Conservation (phyloP, 37 sponge, comb jelly and placozoan species). For the Oopsacas minuta region DNA sequence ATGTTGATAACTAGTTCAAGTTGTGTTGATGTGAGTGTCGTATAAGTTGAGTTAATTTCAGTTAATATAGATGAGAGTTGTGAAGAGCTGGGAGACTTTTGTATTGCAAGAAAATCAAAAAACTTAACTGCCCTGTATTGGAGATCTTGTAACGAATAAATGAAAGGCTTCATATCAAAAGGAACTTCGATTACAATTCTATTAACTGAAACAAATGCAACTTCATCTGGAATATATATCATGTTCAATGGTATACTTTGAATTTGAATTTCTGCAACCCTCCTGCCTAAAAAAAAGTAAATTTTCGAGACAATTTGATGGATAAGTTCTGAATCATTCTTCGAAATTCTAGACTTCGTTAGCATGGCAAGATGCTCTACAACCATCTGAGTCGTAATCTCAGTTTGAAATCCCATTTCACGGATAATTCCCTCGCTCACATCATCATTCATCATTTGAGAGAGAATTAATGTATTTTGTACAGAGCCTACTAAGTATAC, state of each 20-base stretch:
- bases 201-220: not conserved
- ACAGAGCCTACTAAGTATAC: not conserved
- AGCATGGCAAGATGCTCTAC: not conserved
- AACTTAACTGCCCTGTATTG: not conserved
- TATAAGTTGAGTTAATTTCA: not conserved
- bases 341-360: not conserved
- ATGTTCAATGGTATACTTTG: not conserved
- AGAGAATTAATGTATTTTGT: not conserved
- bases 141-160: not conserved
- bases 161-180: not conserved
- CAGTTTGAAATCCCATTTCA: not conserved
- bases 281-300: not conserved
- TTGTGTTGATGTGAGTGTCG: not conserved
- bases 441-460: not conserved
- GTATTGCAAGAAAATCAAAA: not conserved
- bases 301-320: not conserved
- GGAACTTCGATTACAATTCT: not conserved
- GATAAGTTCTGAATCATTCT: not conserved
- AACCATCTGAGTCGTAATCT: not conserved
- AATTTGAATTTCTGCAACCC: not conserved
- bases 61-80: not conserved
- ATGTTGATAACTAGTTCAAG: not conserved
- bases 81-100: not conserved
- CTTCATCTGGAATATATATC: not conserved
- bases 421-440: not conserved